Conservation (phyloP, 2,888 invertebrate genomes). For the Morinoia aosen region DNA sequence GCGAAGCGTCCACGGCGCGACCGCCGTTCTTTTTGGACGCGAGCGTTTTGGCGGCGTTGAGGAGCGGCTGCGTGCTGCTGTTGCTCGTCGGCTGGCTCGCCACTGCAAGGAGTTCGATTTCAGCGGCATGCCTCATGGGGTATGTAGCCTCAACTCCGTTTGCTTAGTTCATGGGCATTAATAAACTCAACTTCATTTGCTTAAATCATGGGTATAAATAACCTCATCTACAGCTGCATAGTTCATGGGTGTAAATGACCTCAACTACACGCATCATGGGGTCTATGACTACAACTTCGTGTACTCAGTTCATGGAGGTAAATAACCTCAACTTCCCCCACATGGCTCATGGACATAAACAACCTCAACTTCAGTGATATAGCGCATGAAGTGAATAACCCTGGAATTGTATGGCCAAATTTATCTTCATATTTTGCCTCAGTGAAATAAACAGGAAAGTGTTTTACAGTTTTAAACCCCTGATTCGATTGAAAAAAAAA, state of each 20-base stretch:
- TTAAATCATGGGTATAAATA: no score
- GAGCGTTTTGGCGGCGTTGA: conserved; percentile 83
- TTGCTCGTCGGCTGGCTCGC: conserved; percentile 62
- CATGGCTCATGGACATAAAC: no score
- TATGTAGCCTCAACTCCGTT: neutral
- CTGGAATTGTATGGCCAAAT: neutral
- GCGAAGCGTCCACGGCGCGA: conserved; percentile 81
- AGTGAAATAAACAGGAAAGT: neutral
- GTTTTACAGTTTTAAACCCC: neutral
- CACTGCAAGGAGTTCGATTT: conserved; percentile 55
- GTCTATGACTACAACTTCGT: no score
- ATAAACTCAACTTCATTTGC: no score
- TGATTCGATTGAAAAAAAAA: neutral
- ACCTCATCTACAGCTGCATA: no score
- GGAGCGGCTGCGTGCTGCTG: conserved; percentile 73
- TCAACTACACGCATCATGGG: no score
- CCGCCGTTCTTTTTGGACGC: conserved; percentile 91
- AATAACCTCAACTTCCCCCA: no score
- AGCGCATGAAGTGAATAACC: neutral
- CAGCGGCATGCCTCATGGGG: neutral
- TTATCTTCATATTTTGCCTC: neutral
- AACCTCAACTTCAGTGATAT: no score
- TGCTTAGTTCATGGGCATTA: neutral
- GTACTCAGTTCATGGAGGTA: no score
- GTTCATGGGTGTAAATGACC: no score